phyloP scores from a whole-genome alignment of 2,888 invertebrate genomes.

The Dinocampus coccinellae region DNA sequence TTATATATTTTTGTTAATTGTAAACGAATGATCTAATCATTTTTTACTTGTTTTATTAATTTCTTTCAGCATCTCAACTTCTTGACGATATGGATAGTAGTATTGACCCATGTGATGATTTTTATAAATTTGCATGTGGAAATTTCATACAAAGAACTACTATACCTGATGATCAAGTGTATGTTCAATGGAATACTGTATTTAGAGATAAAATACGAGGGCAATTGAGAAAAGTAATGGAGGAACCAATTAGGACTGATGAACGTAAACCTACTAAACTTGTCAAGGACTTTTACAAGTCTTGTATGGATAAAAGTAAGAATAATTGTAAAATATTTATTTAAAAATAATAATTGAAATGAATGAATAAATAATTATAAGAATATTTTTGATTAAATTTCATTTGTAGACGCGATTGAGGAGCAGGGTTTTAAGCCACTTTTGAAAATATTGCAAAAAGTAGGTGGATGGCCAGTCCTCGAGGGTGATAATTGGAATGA shows the following conservation, averaged over 20 bases:
- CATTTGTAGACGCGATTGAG: constrained; percentile 81
- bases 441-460: constrained; percentile 76
- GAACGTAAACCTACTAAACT: constrained; percentile 81
- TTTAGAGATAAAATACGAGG: constrained; percentile 79
- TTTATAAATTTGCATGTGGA: constrained; percentile 73
- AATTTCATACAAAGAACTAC: constrained; percentile 77
- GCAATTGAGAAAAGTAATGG: constrained; percentile 77
- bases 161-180: constrained; percentile 83
- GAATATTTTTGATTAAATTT: not conserved
- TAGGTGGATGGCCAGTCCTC: constrained; percentile 95
- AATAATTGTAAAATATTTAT: not conserved
- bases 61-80: constrained; percentile 75
- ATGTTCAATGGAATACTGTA: constrained; percentile 79
- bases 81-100: constrained; percentile 78
- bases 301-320: constrained; percentile 89
- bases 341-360: constrained; percentile 69
- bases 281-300: constrained; percentile 85
- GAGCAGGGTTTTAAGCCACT: constrained; percentile 82
- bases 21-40: not conserved
- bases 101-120: constrained; percentile 82
- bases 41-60: not conserved
- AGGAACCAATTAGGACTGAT: constrained; percentile 72
- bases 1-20: not conserved
- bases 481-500: constrained; percentile 83
- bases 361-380: not conserved